Percentiles rank a stretch among this genome's conserved stretches.
These are phyloP conservation scores for Plotosus lineatus DNA, from an alignment of 2,113 vertebrate species.

Conservation along the genomic window DNA sequence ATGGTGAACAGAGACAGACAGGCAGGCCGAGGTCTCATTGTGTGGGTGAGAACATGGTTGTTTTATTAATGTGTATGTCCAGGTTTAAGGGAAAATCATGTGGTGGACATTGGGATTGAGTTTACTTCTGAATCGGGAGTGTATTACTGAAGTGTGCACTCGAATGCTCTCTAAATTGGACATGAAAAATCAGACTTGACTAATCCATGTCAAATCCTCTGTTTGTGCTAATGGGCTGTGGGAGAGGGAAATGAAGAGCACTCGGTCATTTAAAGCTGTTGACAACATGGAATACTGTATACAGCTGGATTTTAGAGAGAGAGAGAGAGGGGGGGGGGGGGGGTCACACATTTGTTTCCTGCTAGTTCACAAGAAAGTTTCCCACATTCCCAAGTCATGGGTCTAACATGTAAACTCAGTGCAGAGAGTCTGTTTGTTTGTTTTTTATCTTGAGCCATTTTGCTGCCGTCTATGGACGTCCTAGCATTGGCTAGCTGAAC, in stretches of 20 bases:
- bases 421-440: no score
- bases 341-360: no score
- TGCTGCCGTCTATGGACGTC: no score
- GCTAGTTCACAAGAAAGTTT: neutral
- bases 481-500: no score
- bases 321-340: neutral
- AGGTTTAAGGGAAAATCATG: neutral
- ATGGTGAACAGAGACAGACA: neutral
- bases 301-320: no score
- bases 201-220: slow-evolving; percentile 25
- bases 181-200: slow-evolving; percentile 8
- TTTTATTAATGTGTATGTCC: neutral
- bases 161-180: slow-evolving; percentile 8
- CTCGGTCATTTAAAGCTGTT: neutral
- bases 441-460: no score
- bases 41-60: neutral
- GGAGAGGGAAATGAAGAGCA: slow-evolving; percentile 10
- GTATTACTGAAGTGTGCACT: slow-evolving; percentile 2
- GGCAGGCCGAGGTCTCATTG: no score
- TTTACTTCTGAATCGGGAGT: neutral
- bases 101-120: neutral
- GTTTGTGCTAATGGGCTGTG: neutral
- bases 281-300: no score
- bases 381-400: neutral
- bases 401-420: neutral